Evolutionary conservation across 1,140 invertebrate genomes (phyloP).

Genomic region (Chelonus insularis): DNA sequence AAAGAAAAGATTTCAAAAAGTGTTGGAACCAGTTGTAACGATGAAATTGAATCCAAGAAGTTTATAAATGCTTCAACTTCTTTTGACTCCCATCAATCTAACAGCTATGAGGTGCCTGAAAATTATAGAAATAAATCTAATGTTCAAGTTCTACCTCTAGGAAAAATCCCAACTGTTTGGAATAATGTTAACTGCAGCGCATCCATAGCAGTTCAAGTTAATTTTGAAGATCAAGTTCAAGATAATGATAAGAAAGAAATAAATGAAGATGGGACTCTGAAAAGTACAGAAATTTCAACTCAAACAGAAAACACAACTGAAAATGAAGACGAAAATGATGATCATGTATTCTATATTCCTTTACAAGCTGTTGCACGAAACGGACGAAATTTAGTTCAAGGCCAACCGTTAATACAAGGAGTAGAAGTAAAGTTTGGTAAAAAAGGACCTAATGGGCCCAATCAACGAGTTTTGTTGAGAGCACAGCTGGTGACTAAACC

Average conservation of each 20-base stretch:
- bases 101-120: conserved; percentile 50
- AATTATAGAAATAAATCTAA: conserved; percentile 49
- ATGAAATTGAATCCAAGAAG: conserved; percentile 20
- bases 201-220: conserved; percentile 66
- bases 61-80: neutral
- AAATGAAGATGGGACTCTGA: conserved; percentile 37
- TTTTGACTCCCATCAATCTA: conserved; percentile 30
- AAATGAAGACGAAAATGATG: conserved; percentile 57
- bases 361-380: conserved; percentile 62
- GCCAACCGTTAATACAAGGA: conserved; percentile 66
- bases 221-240: conserved; percentile 51
- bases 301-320: conserved; percentile 60
- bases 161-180: conserved; percentile 54
- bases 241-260: conserved; percentile 1
- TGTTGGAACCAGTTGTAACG: conserved; percentile 22
- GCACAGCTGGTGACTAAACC: conserved; percentile 71
- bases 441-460: conserved; percentile 65
- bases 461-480: conserved; percentile 67
- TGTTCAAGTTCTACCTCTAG: conserved; percentile 53
- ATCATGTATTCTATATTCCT: conserved; percentile 72
- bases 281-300: conserved; percentile 60
- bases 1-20: conserved; percentile 2
- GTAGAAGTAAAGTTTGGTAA: conserved; percentile 70
- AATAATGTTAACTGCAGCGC: conserved; percentile 56
- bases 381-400: conserved; percentile 52